Evolutionary conservation across 2,113 vertebrate species (phyloP), one percentile per base, ranked within the genome.

Genomic region (Australoheros scitulus): DNA sequence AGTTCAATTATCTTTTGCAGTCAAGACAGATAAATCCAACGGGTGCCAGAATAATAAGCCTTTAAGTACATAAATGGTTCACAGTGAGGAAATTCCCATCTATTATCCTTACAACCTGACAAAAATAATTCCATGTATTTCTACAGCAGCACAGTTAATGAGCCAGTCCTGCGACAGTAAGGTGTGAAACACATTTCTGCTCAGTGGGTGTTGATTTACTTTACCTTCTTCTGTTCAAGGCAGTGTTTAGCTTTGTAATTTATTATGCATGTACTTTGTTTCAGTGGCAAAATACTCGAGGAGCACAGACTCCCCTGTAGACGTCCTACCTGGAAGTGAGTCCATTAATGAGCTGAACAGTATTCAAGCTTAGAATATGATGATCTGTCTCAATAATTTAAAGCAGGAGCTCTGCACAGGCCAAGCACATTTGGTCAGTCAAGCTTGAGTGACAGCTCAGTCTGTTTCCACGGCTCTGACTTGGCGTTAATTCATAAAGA

Each of bases 361-460:
- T 60, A 55, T 92, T 92, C 56, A 61, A 64, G 11, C 77, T 80
- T 87, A 76, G 68, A 85, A 75, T 11, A 38, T 14, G 17, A 50
- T 38, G 50, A 36, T 56, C 74, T 64, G 29, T 58, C 79, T 91
- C 87, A 91, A 90, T 94, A 86, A 90, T 93, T 93, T 86, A 94
- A 68, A 79, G 58, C 29, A 11, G n/a, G 55, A 68, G 82, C 41
- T 81, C n/a, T 14, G 52, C 5, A 38, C 22, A 9, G 63, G 77
- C 59, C 34, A 20, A 70, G 22, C 64, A 59, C 52, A 76, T 65
- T 79, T 61, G 84, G 80, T 79, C 24, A 34, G 61, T 85, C 56
- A 59, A 74, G 74, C 79, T 87, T 94, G 91, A 94, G 80, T 92
- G 93, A 89, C 93, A 93, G 82, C 63, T 59, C 29, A 2, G 63